These are phyloP conservation scores for Drosophila prostipennis DNA, from an alignment of 2,888 invertebrate species.

Conservation along the genomic window DNA sequence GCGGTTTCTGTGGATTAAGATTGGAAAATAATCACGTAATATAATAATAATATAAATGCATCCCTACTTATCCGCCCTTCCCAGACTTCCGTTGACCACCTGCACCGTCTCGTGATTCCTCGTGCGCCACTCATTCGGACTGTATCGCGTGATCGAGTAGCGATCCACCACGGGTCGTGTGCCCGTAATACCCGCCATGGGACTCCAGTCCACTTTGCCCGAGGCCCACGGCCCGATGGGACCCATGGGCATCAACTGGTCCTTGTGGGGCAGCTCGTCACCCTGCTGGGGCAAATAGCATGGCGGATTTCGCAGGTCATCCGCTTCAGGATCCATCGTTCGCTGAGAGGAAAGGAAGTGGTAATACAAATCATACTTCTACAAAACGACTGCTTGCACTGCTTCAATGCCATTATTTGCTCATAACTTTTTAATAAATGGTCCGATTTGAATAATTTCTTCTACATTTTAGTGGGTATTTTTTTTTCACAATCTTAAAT, in stretches of 20 bases:
- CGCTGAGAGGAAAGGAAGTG: too few relatives aligned
- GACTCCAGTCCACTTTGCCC: slow-evolving; percentile 90
- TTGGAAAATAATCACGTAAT: too few relatives aligned
- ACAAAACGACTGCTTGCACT: too few relatives aligned
- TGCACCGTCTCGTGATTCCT: slow-evolving; percentile 86
- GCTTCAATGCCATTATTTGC: too few relatives aligned
- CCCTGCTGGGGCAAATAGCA: slow-evolving; percentile 86
- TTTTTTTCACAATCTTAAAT: too few relatives aligned
- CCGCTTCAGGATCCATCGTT: slow-evolving; percentile 67
- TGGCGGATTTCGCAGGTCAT: slow-evolving; percentile 82
- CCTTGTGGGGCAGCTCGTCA: slow-evolving; percentile 84
- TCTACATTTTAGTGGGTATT: too few relatives aligned
- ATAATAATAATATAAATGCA: too few relatives aligned
- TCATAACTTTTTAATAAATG: too few relatives aligned
- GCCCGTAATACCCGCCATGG: slow-evolving; percentile 89
- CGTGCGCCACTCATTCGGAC: slow-evolving; percentile 89
- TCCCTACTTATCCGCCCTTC: slow-evolving; percentile 85
- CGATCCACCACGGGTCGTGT: slow-evolving; percentile 90
- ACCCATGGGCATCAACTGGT: slow-evolving; percentile 84
- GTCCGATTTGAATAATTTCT: too few relatives aligned
- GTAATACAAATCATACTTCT: too few relatives aligned
- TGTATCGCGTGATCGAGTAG: slow-evolving; percentile 90
- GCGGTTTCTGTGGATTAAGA: slow-evolving; percentile 83
- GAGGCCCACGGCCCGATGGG: slow-evolving; percentile 88
- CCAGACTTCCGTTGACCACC: slow-evolving; percentile 84